These are phyloP conservation scores for Operophtera brumata DNA, from an alignment of 2,888 invertebrate genomes.

Conservation along the genomic window DNA sequence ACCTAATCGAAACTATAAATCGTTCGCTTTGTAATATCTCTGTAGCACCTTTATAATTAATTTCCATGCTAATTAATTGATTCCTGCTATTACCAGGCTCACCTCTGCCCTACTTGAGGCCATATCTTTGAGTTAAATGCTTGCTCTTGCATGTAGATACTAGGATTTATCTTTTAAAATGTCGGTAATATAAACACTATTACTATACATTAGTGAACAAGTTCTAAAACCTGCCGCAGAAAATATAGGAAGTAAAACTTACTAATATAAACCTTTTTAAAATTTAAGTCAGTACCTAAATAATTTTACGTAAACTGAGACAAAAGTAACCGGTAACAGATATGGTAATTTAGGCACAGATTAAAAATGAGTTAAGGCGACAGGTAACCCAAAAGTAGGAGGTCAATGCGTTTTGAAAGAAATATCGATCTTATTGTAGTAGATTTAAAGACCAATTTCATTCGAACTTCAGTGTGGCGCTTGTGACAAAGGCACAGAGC, in stretches of 20 bases:
- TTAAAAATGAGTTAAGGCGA: no score
- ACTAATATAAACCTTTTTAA: no score
- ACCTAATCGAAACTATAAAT: conserved; percentile 23
- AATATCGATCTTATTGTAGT: no score
- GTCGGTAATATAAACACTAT: conserved; percentile 1
- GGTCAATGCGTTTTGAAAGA: no score
- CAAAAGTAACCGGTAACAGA: no score
- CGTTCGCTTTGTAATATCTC: conserved; percentile 18
- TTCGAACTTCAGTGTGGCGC: no score
- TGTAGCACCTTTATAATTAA: conserved; percentile 38
- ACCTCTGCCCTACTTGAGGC: conserved; percentile 50
- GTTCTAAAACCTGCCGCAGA: background rate
- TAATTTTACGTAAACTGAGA: no score
- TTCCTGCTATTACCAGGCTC: conserved; percentile 56
- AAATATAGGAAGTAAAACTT: background rate
- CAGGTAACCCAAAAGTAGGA: no score
- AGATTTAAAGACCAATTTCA: no score
- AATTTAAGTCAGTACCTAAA: no score
- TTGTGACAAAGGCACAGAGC: no score
- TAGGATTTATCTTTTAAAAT: conserved; percentile 22
- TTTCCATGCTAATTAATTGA: conserved; percentile 63
- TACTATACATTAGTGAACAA: background rate
- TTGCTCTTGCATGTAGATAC: conserved; percentile 14
- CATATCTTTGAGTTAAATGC: conserved; percentile 31
- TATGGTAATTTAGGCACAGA: no score